Base-by-base conservation (phyloP, 2,797 vertebrate species). In the Cuniculus paca region DNA sequence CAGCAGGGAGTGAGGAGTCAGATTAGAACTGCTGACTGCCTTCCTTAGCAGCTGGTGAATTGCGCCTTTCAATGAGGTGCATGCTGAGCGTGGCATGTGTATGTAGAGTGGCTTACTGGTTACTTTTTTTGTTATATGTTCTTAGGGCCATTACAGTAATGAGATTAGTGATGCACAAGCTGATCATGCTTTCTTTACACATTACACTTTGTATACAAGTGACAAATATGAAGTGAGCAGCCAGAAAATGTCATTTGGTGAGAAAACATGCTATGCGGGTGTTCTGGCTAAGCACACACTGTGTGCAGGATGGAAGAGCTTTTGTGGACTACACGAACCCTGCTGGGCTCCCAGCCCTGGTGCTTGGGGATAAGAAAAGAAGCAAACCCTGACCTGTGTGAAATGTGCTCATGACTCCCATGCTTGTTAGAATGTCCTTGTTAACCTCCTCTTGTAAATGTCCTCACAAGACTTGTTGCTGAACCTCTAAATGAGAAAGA, bases 151-250 rank as follows among this genome's bases (percentile, higher is more conserved):
- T 98, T 98, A 98, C 98, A 97, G 97, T 98, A 98, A 98, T 96
- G 42, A 98, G 98, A 99, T 99, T 99, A 99, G 98, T 54, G 95
- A 98, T 98, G 97, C 97, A 98, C 95, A 97, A 95, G 94, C 97
- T 95, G 96, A 95, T 98, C 96, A 45, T n/a, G 90, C 96, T 98
- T 98, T 98, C 98, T 98, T 98, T 92, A 92, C 81, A 92, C 97
- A 90, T 87, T 77, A 78, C 83, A 72, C 96, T 97, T 97, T 97
- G 96, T 95, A 65, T 97, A 86, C 97, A 84, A 95, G 96, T 97
- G 98, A 98, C 98, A 98, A 98, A 98, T 97, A 98, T 98, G 97
- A 98, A 98, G 97, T 98, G 98, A 99, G 95, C 96, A 98, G 97
- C 98, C 98, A 98, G 98, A 98, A 98, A 98, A 98, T 98, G 97